These are phyloP conservation scores for Micromesistius poutassou DNA, from an alignment of 2,797 vertebrate genomes.

Conservation along the genomic window DNA sequence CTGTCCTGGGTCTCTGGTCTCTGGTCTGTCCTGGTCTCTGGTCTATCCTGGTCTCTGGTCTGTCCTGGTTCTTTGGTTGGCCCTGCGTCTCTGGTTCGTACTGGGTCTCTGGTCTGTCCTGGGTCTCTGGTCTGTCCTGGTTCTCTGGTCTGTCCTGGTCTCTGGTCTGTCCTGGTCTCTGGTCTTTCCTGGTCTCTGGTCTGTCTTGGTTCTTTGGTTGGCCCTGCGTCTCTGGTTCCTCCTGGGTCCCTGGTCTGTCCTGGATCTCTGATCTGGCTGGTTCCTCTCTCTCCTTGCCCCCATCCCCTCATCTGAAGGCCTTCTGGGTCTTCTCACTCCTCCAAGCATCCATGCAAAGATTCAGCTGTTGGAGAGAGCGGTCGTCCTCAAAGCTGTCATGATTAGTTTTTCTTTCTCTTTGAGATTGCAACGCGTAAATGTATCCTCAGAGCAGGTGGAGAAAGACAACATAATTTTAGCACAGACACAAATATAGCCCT, in stretches of 20 bases:
- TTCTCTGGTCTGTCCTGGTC: not conserved
- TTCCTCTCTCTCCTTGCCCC: constrained; percentile 18
- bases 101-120: not conserved
- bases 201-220: not conserved
- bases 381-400: not conserved
- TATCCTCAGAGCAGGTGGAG: not conserved
- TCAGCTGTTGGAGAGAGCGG: not conserved
- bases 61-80: not conserved
- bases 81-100: not conserved
- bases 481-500: not conserved
- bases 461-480: not conserved
- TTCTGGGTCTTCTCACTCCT: not conserved
- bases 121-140: too few relatives aligned
- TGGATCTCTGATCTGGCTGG: not conserved
- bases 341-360: not conserved
- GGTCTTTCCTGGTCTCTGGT: too few relatives aligned
- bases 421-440: not conserved
- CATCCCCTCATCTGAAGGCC: not conserved
- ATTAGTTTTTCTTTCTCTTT: not conserved
- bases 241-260: not conserved
- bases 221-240: too few relatives aligned
- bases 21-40: not conserved
- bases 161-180: not conserved
- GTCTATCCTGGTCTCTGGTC: too few relatives aligned
- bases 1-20: not conserved